These are phyloP conservation scores for Umimayanthus kanabou DNA, from an alignment of 92 coral and sea anemone genomes.

Conservation along the genomic window DNA sequence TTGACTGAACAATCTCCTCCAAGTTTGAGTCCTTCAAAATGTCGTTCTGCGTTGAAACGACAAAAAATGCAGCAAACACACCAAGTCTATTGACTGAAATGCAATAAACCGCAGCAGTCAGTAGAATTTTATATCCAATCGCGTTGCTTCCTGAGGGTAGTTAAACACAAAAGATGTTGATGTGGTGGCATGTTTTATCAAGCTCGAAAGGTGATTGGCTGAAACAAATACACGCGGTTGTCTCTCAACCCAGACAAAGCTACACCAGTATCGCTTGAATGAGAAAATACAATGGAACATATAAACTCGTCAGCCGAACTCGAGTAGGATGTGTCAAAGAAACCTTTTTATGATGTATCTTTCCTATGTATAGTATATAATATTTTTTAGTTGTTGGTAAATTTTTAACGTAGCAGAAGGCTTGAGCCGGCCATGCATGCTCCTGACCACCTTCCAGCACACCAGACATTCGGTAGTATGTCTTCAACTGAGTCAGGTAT, in stretches of 20 bases:
- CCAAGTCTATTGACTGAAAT: neutral
- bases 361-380: too few relatives aligned
- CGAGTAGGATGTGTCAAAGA: neutral
- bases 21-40: too few relatives aligned
- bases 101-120: neutral
- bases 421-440: neutral
- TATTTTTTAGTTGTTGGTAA: neutral
- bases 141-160: neutral
- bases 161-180: neutral
- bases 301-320: neutral
- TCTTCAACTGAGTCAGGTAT: neutral
- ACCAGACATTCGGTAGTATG: neutral
- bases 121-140: neutral
- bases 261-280: neutral
- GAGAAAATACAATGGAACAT: neutral
- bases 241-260: neutral
- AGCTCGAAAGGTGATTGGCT: neutral
- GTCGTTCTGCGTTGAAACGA: neutral
- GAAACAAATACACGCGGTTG: neutral
- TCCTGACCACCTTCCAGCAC: constrained; percentile 15
- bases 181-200: neutral
- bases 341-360: too few relatives aligned
- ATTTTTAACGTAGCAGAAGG: too few relatives aligned
- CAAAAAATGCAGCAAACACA: neutral
- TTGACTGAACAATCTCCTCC: neutral